Evolutionary conservation across 2,113 vertebrate species (phyloP).

Genomic region (Coreoperca whiteheadi): DNA sequence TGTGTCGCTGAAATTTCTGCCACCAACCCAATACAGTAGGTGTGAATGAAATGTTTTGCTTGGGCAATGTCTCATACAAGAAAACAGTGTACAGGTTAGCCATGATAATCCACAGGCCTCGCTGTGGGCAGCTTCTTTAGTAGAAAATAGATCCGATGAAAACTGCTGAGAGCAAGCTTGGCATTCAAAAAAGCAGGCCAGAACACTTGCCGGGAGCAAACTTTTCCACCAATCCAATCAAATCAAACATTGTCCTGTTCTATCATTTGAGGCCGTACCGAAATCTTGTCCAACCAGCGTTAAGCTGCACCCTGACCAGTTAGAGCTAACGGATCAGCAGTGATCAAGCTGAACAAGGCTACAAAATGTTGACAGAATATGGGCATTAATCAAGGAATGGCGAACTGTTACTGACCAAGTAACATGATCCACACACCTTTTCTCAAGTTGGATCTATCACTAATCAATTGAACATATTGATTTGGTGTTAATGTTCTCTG

Average conservation of each 20-base stretch:
- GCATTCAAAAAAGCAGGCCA: neutral
- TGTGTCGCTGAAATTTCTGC: neutral
- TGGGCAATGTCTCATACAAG: too few relatives aligned
- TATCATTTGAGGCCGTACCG: neutral
- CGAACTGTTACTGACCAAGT: neutral
- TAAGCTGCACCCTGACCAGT: neutral
- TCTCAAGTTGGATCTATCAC: too few relatives aligned
- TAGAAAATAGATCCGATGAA: neutral
- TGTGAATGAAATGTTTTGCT: neutral
- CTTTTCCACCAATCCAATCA: neutral
- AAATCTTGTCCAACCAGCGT: neutral
- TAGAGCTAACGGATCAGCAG: neutral
- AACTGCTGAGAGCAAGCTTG: neutral
- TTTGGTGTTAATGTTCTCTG: neutral
- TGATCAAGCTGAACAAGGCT: neutral
- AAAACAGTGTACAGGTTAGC: neutral
- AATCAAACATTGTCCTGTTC: neutral
- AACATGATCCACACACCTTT: neutral
- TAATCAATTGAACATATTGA: neutral
- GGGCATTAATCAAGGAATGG: neutral
- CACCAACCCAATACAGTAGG: too few relatives aligned
- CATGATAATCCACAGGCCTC: neutral
- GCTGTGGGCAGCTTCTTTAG: too few relatives aligned
- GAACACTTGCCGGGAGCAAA: too few relatives aligned
- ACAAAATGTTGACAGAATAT: neutral